phyloP scores from a whole-genome alignment of 2,113 vertebrate genomes.

The Dendropsophus ebraccatus region DNA sequence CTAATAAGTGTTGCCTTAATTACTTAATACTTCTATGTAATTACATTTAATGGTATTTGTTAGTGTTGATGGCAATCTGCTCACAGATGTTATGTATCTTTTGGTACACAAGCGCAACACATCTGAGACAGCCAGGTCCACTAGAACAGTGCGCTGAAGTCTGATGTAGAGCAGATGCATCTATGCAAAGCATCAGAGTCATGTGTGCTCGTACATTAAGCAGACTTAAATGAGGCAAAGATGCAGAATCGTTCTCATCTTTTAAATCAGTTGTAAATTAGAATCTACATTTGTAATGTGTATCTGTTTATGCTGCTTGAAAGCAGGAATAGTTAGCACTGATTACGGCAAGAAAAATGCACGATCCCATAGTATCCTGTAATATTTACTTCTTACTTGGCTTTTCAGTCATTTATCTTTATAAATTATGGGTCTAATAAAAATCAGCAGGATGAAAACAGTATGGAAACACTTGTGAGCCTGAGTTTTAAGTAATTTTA shows the following conservation, averaged over 20 bases:
- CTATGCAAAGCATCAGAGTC: not conserved
- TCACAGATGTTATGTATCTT: constrained; percentile 30
- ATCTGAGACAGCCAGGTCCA: constrained; percentile 8
- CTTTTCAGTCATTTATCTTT: constrained; percentile 4
- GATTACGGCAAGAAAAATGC: constrained; percentile 7
- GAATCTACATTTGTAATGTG: constrained; percentile 27
- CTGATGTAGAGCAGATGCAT: not conserved
- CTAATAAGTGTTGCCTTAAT: not conserved
- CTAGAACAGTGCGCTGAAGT: not conserved
- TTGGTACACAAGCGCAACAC: constrained; percentile 15
- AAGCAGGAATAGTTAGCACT: not conserved
- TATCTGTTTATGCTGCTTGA: not conserved
- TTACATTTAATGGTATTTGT: constrained; percentile 43
- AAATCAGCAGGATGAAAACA: not conserved
- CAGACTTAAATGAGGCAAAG: constrained; percentile 15
- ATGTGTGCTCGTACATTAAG: constrained; percentile 23
- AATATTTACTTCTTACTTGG: constrained; percentile 8
- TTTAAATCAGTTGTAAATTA: constrained; percentile 19
- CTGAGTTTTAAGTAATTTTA: not conserved
- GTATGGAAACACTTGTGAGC: not conserved
- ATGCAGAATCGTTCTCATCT: not conserved
- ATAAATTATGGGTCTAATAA: constrained; percentile 8
- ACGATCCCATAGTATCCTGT: not conserved
- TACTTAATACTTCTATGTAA: not conserved
- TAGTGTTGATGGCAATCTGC: constrained; percentile 26